Evolutionary conservation across 1,140 invertebrate species (phyloP), one percentile per base, ranked within the genome.

Genomic region (Panagrolaimus sp.): DNA sequence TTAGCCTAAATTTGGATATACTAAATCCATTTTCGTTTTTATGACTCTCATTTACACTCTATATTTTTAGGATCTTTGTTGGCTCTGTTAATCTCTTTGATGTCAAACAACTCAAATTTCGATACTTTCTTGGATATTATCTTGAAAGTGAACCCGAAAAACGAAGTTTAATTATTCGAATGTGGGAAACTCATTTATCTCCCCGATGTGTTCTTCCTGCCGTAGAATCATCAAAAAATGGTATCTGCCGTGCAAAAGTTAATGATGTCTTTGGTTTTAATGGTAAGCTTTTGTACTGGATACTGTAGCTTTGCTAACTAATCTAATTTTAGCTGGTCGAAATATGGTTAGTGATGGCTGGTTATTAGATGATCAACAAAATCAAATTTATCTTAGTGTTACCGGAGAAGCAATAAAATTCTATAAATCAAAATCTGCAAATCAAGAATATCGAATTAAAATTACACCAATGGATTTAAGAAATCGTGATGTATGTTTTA

Each of bases 61-160:
- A n/a, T 64, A 3, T 32, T 68, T 77, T 65, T 55, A 76, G 74
- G n/a, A 63, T 70, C 43, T 76, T 73, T 63, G 58, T 47, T n/a
- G 75, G 75, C 21, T 72, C 70, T 15, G 71, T 77, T 24, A 74
- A 44, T 47, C 62, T 73, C 28, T 43, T 38, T 14, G 70, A 71
- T 38, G 71, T 71, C 0, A 69, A 76, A 38, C 32, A 38, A 38
- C 38, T 82, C 26, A 83, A 83, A 65, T 82, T 83, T 48, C 82
- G 80, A 3, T 82, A 82, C 47, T 83, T 83, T 67, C 71, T 82
- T 67, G 80, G 73, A 1, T 83, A 82, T 63, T 83, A 83, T 43
- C 52, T 82, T 32, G 66, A 77, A 52, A 67, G 72, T 12, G 82
- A 81, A 9, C 46, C 21, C 14, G 44, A 58, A 43, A 65, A 68